Percentiles rank a stretch among this genome's conserved stretches.
phyloP scores from a whole-genome alignment of 2,113 vertebrate genomes.

The Cyrtonyx montezumae region DNA sequence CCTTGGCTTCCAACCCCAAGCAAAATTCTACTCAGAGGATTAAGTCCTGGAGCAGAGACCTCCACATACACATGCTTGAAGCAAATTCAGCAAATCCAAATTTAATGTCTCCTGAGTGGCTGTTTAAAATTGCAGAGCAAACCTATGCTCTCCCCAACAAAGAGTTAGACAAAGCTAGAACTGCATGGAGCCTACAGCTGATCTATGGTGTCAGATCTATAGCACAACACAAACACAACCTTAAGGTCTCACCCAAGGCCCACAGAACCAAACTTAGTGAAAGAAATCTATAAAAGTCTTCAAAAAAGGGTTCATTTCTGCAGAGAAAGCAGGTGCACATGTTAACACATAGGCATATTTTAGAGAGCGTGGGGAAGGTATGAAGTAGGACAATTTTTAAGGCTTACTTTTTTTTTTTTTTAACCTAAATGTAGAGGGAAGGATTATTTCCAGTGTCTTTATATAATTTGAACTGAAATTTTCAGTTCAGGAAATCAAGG shows the following conservation, averaged over 20 bases:
- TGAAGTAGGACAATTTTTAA: slow-evolving; percentile 1
- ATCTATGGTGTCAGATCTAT: neutral
- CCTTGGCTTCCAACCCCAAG: neutral
- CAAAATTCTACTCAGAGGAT: neutral
- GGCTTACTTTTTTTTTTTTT: neutral
- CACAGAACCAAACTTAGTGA: neutral
- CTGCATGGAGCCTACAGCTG: neutral
- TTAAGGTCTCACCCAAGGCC: neutral
- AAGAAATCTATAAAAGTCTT: neutral
- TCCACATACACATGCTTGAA: neutral
- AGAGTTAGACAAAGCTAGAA: neutral
- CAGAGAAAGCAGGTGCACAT: slow-evolving; percentile 18
- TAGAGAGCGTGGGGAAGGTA: slow-evolving; percentile 2
- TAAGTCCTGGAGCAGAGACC: neutral
- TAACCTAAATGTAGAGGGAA: neutral
- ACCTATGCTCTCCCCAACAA: neutral
- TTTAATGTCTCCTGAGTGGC: neutral
- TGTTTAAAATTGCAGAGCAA: neutral
- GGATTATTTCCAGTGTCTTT: neutral
- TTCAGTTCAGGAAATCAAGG: neutral
- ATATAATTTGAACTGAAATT: neutral
- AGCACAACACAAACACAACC: neutral
- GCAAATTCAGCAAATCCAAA: neutral
- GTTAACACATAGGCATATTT: slow-evolving; percentile 38
- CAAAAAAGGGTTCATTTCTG: neutral